These are phyloP conservation scores for Myotis vivesi DNA, from an alignment of 2,797 vertebrate genomes.

Conservation along the genomic window DNA sequence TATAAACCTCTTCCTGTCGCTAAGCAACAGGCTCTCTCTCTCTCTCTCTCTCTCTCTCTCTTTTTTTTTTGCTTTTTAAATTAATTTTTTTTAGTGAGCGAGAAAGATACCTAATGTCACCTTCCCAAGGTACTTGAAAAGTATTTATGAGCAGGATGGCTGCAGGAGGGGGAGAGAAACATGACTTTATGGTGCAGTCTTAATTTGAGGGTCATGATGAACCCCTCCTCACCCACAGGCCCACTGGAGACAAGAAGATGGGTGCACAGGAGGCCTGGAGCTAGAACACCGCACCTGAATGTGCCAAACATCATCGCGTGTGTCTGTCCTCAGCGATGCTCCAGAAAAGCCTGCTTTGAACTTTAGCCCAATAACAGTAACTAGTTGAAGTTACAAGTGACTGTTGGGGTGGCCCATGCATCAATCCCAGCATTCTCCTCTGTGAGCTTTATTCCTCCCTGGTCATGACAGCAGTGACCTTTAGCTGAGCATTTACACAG, in stretches of 20 bases:
- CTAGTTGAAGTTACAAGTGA: neutral
- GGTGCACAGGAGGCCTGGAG: neutral
- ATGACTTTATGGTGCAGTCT: neutral
- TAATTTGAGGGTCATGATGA: too few species aligned
- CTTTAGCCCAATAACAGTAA: neutral
- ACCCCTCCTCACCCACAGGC: neutral
- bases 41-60: neutral
- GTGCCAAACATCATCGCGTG: neutral
- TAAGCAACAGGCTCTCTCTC: neutral
- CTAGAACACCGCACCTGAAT: fast-evolving
- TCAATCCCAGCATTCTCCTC: neutral
- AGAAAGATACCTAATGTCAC: neutral
- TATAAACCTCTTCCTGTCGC: neutral
- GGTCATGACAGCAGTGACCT: neutral
- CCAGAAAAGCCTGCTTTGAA: neutral
- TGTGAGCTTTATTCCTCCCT: neutral
- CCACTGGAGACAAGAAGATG: neutral
- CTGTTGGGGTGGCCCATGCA: neutral
- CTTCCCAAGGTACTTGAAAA: neutral
- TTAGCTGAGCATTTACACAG: neutral
- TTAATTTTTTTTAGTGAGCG: neutral
- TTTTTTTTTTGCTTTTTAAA: neutral
- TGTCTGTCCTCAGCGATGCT: neutral
- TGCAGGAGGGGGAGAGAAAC: neutral
- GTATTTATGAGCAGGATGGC: neutral